Base-by-base conservation (phyloP, 2,797 vertebrate genomes). In the Potorous gilbertii region DNA sequence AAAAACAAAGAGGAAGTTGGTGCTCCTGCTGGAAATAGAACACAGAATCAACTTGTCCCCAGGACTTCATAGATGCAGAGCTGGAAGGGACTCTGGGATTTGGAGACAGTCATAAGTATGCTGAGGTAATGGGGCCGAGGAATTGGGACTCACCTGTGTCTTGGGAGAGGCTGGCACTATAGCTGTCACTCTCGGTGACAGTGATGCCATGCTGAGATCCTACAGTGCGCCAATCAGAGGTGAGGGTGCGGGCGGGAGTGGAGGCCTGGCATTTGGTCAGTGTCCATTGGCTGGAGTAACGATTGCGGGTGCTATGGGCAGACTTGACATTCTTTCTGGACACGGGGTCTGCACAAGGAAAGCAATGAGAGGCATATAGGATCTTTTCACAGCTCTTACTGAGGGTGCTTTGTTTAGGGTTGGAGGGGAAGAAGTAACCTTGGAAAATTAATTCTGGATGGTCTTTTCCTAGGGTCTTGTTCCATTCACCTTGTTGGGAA, bases 281-380 rank as follows among this genome's bases (percentile, higher is more conserved):
- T 34, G 99, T 99, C 99, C 99, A 99, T 98, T 99, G 99, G 98
- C 99, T 99, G 93, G 99, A 99, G 98, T 99, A 99, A 3, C 99
- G 99, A 98, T 99, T 99, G 97, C 99, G 99, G 96, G 99, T 99
- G 98, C 99, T 99, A 98, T 99, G 99, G 0, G 99, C 99, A 0
- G 99, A 99, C 98, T 99, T 99, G 0, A 99, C 99, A 0, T 99
- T 99, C 99, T 99, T 99, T 97, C 99, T 99, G 0, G 99, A 99
- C 97, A 99, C 99, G 0, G 99, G 99, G 95, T 99, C 99, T 99
- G 0, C 50, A 91, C 50, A 94, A 90, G 95, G 55, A 89, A 95
- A 90, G 91, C 21, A 13, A 94, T 46, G n/a, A 92, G 93, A 9
- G n/a, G n/a, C 34, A 8, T 52, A 4, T 0, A 29, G 89, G 54